A percentile compares a stretch with the other conserved stretches of the same genome.
Evolutionary conservation across 2,797 vertebrate genomes (phyloP).

Genomic region (Sebastes diploproa): DNA sequence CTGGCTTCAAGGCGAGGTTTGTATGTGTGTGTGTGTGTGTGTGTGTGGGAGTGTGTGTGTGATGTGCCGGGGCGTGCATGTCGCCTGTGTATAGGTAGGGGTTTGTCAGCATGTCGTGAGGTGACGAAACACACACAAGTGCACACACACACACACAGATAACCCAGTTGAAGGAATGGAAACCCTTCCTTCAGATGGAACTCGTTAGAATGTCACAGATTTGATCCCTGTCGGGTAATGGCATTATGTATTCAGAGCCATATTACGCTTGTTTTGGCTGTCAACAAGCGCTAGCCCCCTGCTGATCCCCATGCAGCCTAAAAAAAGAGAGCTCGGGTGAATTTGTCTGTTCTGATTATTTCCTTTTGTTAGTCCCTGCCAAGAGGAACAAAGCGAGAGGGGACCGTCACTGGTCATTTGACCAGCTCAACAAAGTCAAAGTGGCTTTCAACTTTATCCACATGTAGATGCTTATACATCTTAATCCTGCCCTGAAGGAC

Average conservation of each 20-base stretch:
- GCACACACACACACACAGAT: constrained; percentile 51
- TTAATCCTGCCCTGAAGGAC: background rate
- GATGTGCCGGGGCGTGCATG: constrained; percentile 81
- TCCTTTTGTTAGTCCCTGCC: constrained; percentile 73
- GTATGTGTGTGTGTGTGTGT: constrained; percentile 44
- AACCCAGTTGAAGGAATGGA: constrained; percentile 57
- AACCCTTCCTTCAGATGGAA: constrained; percentile 85
- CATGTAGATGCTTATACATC: background rate
- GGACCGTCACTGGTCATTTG: constrained; percentile 79
- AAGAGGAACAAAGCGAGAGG: constrained; percentile 71
- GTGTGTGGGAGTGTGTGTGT: constrained; percentile 62
- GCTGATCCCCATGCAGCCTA: constrained; percentile 83
- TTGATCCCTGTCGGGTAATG: constrained; percentile 93
- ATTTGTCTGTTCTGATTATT: constrained; percentile 70
- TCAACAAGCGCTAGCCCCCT: constrained; percentile 83
- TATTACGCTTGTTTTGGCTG: constrained; percentile 89
- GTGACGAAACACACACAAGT: constrained; percentile 70
- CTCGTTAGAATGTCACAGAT: constrained; percentile 94
- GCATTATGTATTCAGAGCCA: constrained; percentile 97
- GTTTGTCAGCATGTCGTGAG: constrained; percentile 68
- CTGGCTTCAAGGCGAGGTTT: constrained; percentile 83
- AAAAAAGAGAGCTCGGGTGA: constrained; percentile 62
- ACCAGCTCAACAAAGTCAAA: constrained; percentile 55
- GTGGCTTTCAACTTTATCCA: constrained; percentile 37
- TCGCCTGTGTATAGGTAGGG: constrained; percentile 75